Evolutionary conservation across 2,888 invertebrate genomes (phyloP).

Genomic region (Ormyrus labotus): DNA sequence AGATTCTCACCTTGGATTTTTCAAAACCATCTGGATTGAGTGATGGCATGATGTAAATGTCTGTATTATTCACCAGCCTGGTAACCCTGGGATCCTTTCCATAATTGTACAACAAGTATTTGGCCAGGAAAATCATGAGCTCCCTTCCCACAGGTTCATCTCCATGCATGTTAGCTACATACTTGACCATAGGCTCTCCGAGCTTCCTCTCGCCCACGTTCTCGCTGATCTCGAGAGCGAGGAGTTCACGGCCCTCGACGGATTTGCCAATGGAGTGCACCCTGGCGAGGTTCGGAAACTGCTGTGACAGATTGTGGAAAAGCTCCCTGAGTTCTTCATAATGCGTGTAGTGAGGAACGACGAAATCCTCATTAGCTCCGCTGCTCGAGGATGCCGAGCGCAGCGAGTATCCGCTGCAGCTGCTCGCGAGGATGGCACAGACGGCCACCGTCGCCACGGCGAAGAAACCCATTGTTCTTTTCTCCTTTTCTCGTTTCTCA

Average conservation of each 20-base stretch:
- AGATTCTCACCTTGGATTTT: conserved; percentile 82
- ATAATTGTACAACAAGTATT: conserved; percentile 89
- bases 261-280: conserved; percentile 90
- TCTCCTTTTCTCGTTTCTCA: not conserved
- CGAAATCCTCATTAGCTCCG: conserved; percentile 64
- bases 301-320: conserved; percentile 80
- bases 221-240: conserved; percentile 88
- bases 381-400: conserved; percentile 29
- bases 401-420: conserved; percentile 47
- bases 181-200: conserved; percentile 92
- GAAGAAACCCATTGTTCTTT: conserved; percentile 40
- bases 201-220: conserved; percentile 81
- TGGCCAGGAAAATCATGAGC: conserved; percentile 87
- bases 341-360: conserved; percentile 78
- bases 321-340: conserved; percentile 84
- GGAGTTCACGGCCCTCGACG: conserved; percentile 86
- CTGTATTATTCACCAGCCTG: conserved; percentile 87
- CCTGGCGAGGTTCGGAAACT: conserved; percentile 84
- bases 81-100: conserved; percentile 84
- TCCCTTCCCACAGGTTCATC: conserved; percentile 94
- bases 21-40: conserved; percentile 99
- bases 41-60: conserved; percentile 97
- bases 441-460: conserved; percentile 16
- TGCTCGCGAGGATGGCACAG: conserved; percentile 18
- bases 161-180: conserved; percentile 97